phyloP scores from a whole-genome alignment of 2,113 vertebrate genomes.

The Boleophthalmus pectinirostris region DNA sequence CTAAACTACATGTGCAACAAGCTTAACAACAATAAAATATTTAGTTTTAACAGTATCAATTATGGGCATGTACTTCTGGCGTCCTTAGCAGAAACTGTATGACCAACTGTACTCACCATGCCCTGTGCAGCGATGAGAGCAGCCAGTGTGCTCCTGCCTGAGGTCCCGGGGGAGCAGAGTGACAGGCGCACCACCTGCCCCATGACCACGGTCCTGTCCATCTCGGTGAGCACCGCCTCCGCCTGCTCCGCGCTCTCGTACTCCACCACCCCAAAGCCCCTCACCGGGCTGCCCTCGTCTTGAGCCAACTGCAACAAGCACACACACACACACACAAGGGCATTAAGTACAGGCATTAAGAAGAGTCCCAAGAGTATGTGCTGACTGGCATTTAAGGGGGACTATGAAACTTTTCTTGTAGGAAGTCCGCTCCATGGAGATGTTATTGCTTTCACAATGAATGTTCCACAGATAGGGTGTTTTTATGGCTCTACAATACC shows the following conservation, averaged over 20 bases:
- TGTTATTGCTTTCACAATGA: too few species aligned
- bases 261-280: slow-evolving; percentile 92
- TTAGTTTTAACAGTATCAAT: too few species aligned
- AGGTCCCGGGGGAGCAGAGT: slow-evolving; percentile 89
- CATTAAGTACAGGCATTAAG: background rate
- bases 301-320: slow-evolving; percentile 87
- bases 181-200: slow-evolving; percentile 87
- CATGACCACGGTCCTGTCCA: slow-evolving; percentile 77
- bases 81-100: background rate
- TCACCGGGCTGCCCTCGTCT: slow-evolving; percentile 86
- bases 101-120: slow-evolving; percentile 83
- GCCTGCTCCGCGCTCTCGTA: slow-evolving; percentile 89
- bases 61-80: too few species aligned
- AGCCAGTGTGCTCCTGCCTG: slow-evolving; percentile 92
- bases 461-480: too few species aligned
- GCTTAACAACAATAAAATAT: too few species aligned
- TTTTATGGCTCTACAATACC: too few species aligned
- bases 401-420: too few species aligned
- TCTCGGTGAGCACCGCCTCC: slow-evolving; percentile 82
- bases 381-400: too few species aligned
- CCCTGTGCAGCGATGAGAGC: slow-evolving; percentile 92
- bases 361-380: too few species aligned
- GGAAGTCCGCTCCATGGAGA: too few species aligned
- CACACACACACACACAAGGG: background rate
- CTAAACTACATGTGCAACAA: too few species aligned